Evolutionary conservation across 2,113 vertebrate species (phyloP).

Genomic region (Myanophis thanlyinensis): DNA sequence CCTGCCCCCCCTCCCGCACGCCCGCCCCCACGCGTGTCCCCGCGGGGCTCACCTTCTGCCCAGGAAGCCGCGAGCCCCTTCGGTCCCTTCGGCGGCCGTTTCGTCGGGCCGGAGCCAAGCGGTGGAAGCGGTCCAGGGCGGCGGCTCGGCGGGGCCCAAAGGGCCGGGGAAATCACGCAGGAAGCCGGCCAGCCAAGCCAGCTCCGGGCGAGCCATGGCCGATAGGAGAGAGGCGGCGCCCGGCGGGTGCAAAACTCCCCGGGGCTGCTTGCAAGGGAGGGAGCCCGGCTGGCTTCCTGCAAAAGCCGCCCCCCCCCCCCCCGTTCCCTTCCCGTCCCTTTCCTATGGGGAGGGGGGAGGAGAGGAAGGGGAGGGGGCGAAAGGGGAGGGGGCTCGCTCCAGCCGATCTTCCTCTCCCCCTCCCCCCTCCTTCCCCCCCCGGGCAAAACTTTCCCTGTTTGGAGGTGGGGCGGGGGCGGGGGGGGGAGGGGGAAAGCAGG

Average conservation of each 20-base stretch:
- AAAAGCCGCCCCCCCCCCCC: neutral
- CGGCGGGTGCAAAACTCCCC: neutral
- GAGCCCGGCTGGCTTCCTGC: neutral
- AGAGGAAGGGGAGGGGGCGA: neutral
- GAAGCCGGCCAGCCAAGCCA: constrained; percentile 68
- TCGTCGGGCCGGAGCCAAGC: constrained; percentile 71
- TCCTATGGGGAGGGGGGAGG: rapidly evolving
- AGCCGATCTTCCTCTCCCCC: neutral
- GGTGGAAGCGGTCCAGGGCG: constrained; percentile 68
- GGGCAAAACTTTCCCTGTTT: neutral
- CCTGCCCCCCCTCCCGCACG: too few species aligned
- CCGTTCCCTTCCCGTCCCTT: too few species aligned
- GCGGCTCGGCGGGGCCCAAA: constrained; percentile 60
- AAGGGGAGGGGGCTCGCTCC: neutral
- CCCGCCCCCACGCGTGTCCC: neutral
- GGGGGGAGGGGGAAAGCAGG: rapidly evolving
- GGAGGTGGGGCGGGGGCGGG: too few species aligned
- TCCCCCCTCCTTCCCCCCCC: rapidly evolving
- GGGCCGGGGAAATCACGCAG: constrained; percentile 75
- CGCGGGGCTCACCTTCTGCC: constrained; percentile 72
- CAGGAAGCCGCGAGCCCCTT: constrained; percentile 75
- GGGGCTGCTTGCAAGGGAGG: neutral
- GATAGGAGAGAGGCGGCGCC: neutral
- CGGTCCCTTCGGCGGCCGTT: constrained; percentile 77
- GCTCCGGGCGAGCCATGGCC: constrained; percentile 48